phyloP scores from a whole-genome alignment of 2,113 vertebrate genomes.

The Paradoxurus hermaphroditus region DNA sequence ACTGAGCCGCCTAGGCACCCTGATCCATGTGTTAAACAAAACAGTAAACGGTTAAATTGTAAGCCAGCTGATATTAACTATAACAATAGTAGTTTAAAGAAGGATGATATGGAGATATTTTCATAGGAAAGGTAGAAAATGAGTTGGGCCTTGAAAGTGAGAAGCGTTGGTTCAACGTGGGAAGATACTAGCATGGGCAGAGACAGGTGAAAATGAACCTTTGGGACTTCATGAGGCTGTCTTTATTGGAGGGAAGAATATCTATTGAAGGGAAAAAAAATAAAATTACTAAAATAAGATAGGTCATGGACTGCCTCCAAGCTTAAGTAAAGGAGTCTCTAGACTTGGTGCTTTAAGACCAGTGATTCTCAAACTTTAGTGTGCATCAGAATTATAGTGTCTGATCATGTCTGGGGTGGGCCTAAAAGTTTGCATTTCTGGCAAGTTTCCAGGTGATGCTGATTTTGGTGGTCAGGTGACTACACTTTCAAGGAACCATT shows the following conservation, averaged over 20 bases:
- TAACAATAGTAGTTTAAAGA: neutral
- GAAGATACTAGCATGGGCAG: neutral
- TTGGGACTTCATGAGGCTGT: neutral
- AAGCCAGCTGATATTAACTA: neutral
- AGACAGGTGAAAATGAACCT: neutral
- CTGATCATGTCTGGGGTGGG: neutral
- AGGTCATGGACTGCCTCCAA: neutral
- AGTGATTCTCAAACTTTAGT: neutral
- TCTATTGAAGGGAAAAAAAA: neutral
- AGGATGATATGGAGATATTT: neutral
- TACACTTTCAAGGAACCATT: neutral
- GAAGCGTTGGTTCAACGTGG: neutral
- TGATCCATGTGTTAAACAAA: neutral
- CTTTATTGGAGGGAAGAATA: neutral
- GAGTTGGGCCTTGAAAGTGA: neutral
- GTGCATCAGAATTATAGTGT: neutral
- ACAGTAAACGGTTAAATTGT: neutral
- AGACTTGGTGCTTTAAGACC: neutral
- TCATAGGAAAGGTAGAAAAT: slow-evolving; percentile 1
- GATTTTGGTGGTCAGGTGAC: neutral
- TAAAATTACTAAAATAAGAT: neutral
- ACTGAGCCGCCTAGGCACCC: too few relatives aligned
- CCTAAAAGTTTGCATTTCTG: neutral
- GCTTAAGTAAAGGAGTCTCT: neutral
- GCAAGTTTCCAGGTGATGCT: neutral